These are phyloP conservation scores for Lerema accius DNA, from an alignment of 1,140 invertebrate genomes.

Conservation along the genomic window DNA sequence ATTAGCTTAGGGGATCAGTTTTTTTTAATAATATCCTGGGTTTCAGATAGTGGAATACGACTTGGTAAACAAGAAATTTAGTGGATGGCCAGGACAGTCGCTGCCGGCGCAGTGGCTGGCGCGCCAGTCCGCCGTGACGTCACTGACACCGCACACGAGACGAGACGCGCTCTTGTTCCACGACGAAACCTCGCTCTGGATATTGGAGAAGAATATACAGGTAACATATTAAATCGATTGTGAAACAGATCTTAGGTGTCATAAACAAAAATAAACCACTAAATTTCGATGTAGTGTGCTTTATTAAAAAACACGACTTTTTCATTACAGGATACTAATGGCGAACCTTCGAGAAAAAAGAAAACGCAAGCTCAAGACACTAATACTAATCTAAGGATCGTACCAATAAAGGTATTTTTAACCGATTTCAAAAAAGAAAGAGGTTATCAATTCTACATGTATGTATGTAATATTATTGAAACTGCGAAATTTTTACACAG, in stretches of 20 bases:
- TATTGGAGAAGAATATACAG: constrained; percentile 47
- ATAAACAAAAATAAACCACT: background rate
- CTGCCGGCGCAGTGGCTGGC: constrained; percentile 63
- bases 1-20: no score
- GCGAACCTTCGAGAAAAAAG: constrained; percentile 43
- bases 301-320: background rate
- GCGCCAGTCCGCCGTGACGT: constrained; percentile 71
- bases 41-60: constrained; percentile 88
- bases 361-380: constrained; percentile 14
- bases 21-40: background rate
- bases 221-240: constrained; percentile 31
- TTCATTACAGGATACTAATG: constrained; percentile 33
- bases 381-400: constrained; percentile 33
- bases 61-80: constrained; percentile 82
- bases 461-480: no score
- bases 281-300: no score
- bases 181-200: constrained; percentile 60
- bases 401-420: constrained; percentile 66
- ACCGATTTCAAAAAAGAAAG: no score
- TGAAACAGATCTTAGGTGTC: background rate
- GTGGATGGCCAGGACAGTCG: constrained; percentile 72
- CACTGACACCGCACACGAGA: constrained; percentile 74
- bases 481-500: no score
- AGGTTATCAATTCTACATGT: no score
- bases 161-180: constrained; percentile 53